Evolutionary conservation across 2,888 invertebrate species (phyloP), one percentile per base, ranked within the genome.

Genomic region (Morinoia aosen): DNA sequence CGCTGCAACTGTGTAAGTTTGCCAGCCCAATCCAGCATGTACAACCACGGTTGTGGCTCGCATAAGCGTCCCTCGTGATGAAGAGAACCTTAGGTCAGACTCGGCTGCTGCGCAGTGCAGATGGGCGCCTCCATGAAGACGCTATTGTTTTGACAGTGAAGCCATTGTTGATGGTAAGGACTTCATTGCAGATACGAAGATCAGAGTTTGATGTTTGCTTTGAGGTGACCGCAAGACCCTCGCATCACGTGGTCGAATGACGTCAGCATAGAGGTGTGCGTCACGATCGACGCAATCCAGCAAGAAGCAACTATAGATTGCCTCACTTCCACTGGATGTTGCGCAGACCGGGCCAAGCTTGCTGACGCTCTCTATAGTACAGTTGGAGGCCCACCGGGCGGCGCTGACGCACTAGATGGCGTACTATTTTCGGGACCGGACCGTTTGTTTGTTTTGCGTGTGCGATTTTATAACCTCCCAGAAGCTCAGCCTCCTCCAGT

Each of bases 101-200:
- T 76, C 76, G 8, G 76, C 33, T 8, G 76, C 25, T 76, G 76
- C 76, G 25, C 16, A 76, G 16, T 14, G 76, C 76, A 1, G 76
- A 76, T 33, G 25, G 10, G 76, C 16, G 33, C 76, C 76, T 76
- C 76, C 8, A 76, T 33, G 76, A 76, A 76, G 76, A 76, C 25
- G 76, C 76, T 76, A 76, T 76, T 76, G 76, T 76, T 76, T 76
- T 16, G 76, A 76, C 76, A 76, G 25, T 76, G 76, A 76, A 76
- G 76, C 76, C 76, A 76, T 76, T 76, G 76, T 76, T 76, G 76
- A 76, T 76, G 76, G 76, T 76, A 76, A 76, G 76, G 76, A 76
- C 76, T 76, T 76, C 76, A 76, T 33, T 76, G 76, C 25, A 76
- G 76, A 76, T 76, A 76, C 76, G 76, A 76, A 33, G 76, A 76